Percentiles rank a stretch among this genome's conserved stretches.
Conservation (phyloP, 2,888 invertebrate species). For the Pegoplata infirma region DNA sequence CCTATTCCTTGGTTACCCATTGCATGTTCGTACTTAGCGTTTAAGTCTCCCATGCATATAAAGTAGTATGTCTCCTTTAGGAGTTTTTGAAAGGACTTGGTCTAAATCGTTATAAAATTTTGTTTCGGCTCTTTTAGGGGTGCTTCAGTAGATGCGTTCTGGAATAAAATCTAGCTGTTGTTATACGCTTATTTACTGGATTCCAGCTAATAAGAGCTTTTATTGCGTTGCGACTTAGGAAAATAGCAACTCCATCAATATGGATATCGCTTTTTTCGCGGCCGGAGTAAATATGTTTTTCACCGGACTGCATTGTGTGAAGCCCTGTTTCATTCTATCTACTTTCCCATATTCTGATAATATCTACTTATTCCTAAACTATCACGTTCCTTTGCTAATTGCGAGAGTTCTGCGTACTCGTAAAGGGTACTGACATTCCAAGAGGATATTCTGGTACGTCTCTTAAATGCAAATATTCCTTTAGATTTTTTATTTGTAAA, state of each 20-base stretch:
- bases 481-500: no score
- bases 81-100: not conserved
- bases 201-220: not conserved
- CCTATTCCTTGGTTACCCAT: not conserved
- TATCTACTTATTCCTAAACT: not conserved
- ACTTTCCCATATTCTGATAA: not conserved
- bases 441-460: no score
- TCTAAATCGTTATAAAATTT: not conserved
- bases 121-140: not conserved
- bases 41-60: not conserved
- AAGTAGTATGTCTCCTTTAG: no score
- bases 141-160: not conserved
- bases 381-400: not conserved
- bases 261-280: not conserved
- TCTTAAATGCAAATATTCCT: no score
- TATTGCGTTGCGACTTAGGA: no score
- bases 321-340: not conserved
- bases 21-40: not conserved
- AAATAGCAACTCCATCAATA: not conserved
- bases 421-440: not conserved
- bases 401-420: not conserved
- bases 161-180: not conserved
- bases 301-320: no score
- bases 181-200: not conserved
- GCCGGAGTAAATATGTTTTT: not conserved